Base-by-base conservation (phyloP, 2,797 vertebrate genomes). In the Sebastes itinus region DNA sequence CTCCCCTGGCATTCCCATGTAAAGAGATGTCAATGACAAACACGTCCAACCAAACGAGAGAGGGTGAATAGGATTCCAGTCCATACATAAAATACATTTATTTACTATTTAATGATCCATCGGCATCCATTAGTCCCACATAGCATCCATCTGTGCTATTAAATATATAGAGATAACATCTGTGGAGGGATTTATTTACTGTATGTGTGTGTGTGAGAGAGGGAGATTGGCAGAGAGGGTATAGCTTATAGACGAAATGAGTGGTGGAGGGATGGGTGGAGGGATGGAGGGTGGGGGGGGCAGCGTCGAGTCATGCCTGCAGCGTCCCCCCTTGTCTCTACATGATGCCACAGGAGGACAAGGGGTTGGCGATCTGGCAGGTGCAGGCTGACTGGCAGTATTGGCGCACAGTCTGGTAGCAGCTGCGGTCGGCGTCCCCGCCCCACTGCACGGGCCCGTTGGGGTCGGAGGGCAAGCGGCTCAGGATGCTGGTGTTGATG, bases 321-420 rank as follows among this genome's bases (percentile, higher is more conserved):
- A 87, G 75, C 67, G 63, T 67, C 67, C 55, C 74, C 80, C 78
- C 89, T 81, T 86, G 86, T 66, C 95, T 66, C 95, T 97, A 99
- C 98, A 99, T 99, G 97, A 99, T 99, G 94, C 97, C 96, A 88
- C 98, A 99, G 92, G 98, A 97, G 22, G 98, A 97, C 86, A 99
- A 96, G 0, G 98, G 98, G 95, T 99, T 99, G 90, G 97, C 95
- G 87, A 98, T 96, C 82, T 98, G 98, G 95, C 98, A 99, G 92
- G 97, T 98, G 94, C 98, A 99, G 82, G 98, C 98, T 0, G 98
- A 98, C 90, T 98, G 98, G 75, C 98, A 99, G 96, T 99, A 99
- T 92, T 99, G 98, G 91, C 98, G 98, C 90, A 99, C 98, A 95
- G 98, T 99, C 96, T 99, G 98, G 95, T 99, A 99, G 96, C 98